phyloP scores from a whole-genome alignment of 2,113 vertebrate species.

The Smithornis capensis region DNA sequence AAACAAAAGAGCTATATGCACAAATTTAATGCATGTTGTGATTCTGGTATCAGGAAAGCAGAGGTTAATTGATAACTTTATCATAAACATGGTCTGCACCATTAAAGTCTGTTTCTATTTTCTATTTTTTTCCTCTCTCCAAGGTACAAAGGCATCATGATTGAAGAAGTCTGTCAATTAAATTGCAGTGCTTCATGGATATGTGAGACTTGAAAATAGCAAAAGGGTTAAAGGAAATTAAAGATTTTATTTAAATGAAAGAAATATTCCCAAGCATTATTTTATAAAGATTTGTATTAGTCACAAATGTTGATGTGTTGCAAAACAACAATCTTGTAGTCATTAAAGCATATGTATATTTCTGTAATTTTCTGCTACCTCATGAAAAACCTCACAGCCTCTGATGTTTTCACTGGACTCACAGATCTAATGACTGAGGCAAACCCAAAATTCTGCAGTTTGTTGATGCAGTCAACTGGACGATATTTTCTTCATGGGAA shows the following conservation, averaged over 20 bases:
- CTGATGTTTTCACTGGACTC: neutral
- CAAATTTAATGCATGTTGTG: neutral
- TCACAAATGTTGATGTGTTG: neutral
- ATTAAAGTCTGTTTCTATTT: neutral
- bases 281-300: neutral
- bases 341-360: neutral
- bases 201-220: neutral
- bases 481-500: neutral
- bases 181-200: neutral
- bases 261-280: neutral
- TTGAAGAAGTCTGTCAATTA: neutral
- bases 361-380: slow-evolving; percentile 12
- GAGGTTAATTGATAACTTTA: neutral
- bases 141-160: slow-evolving; percentile 23
- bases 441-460: neutral
- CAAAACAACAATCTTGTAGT: neutral
- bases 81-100: neutral
- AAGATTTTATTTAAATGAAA: neutral
- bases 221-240: neutral
- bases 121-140: neutral
- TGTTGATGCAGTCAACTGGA: neutral
- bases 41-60: neutral
- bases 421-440: neutral
- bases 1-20: neutral
- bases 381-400: neutral